These are phyloP conservation scores for Turritopsis dohrnii DNA, from an alignment of 30 jellyfish, hydroid and myxozoan genomes.

Conservation along the genomic window DNA sequence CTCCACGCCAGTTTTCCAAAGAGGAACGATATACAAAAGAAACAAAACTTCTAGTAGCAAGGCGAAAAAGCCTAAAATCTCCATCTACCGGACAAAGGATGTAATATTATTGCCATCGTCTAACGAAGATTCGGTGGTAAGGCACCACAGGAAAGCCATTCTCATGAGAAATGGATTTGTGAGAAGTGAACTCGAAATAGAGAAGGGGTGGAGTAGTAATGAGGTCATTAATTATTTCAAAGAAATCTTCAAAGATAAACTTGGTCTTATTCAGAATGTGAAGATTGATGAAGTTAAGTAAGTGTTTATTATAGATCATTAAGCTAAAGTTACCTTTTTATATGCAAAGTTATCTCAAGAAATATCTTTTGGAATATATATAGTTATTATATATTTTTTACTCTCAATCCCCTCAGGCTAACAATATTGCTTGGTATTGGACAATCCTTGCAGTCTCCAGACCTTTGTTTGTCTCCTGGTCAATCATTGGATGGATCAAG, in stretches of 20 bases:
- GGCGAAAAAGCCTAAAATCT: too few relatives aligned
- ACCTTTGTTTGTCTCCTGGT: background rate
- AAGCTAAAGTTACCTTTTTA: too few relatives aligned
- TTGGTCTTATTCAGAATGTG: background rate
- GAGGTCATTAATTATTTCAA: background rate
- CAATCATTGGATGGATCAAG: background rate
- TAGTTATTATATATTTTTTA: too few relatives aligned
- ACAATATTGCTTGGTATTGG: background rate
- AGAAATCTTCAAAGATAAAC: background rate
- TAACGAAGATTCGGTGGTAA: background rate
- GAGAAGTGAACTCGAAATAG: background rate
- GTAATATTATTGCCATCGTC: background rate
- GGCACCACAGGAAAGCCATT: background rate
- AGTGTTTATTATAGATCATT: too few relatives aligned
- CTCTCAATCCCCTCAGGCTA: background rate
- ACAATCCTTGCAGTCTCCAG: background rate
- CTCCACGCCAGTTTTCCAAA: too few relatives aligned
- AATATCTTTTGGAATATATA: background rate
- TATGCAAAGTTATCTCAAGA: background rate
- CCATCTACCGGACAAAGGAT: too few relatives aligned
- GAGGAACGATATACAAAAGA: too few relatives aligned
- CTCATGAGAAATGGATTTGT: background rate
- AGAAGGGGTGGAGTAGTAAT: background rate
- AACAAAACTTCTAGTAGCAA: too few relatives aligned
- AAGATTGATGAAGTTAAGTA: background rate